phyloP scores from a whole-genome alignment of 1,140 invertebrate species.

The Lepidurus apus region DNA sequence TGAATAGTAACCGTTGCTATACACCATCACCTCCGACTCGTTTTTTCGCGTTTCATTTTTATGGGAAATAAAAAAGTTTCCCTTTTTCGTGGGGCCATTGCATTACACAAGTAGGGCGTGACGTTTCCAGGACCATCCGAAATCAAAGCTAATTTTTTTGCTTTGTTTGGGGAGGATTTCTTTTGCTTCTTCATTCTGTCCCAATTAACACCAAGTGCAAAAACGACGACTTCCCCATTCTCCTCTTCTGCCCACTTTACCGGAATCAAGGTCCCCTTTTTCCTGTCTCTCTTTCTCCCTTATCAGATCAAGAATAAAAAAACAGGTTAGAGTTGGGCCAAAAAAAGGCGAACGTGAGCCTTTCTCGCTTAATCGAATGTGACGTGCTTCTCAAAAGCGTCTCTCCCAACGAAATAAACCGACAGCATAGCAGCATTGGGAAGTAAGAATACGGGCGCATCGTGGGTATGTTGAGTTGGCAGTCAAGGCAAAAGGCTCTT shows the following conservation, averaged over 20 bases:
- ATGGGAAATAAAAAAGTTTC: neutral
- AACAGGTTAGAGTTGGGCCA: neutral
- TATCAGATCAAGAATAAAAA: neutral
- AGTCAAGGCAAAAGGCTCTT: too few species aligned
- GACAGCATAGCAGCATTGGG: too few species aligned
- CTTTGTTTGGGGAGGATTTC: neutral
- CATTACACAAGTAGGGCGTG: constrained; percentile 6
- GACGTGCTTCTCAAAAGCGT: neutral
- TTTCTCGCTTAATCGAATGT: neutral
- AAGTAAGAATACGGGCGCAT: too few species aligned
- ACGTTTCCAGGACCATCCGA: neutral
- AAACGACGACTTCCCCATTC: neutral
- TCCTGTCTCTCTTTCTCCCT: neutral
- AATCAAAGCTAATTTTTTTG: neutral
- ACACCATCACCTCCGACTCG: too few species aligned
- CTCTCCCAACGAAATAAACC: too few species aligned
- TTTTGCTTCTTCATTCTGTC: neutral
- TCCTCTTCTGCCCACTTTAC: neutral
- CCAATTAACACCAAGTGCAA: constrained; percentile 17
- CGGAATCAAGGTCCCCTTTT: neutral
- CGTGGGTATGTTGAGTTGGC: too few species aligned
- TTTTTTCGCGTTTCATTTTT: neutral
- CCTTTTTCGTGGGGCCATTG: neutral
- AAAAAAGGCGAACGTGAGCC: neutral
- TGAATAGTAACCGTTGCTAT: too few species aligned